phyloP scores from a whole-genome alignment of 2,797 vertebrate genomes.

The Phylloscopus collybita region DNA sequence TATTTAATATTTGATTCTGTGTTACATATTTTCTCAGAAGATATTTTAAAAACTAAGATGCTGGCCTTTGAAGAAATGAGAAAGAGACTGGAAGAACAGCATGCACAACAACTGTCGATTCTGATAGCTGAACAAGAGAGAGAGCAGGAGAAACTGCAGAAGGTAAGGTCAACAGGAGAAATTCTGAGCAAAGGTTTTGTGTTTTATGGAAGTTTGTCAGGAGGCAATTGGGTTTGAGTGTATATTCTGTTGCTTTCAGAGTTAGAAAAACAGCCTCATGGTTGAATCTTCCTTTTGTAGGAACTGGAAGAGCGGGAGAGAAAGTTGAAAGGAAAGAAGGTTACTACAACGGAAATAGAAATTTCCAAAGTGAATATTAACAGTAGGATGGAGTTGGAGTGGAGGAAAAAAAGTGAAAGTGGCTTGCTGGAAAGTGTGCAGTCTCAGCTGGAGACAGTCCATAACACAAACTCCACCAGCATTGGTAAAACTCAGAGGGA shows the following conservation, averaged over 20 bases:
- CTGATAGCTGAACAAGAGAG: slow-evolving; percentile 90
- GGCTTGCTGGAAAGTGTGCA: slow-evolving; percentile 68
- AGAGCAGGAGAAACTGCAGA: slow-evolving; percentile 85
- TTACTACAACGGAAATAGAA: slow-evolving; percentile 23
- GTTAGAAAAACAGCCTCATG: slow-evolving; percentile 5
- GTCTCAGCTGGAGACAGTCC: slow-evolving; percentile 71
- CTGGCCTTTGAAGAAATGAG: slow-evolving; percentile 89
- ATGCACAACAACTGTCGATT: slow-evolving; percentile 86
- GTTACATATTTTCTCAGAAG: slow-evolving; percentile 62
- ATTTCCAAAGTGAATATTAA: slow-evolving; percentile 61
- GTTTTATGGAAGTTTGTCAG: not conserved
- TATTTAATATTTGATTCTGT: not conserved
- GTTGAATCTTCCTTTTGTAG: slow-evolving; percentile 59
- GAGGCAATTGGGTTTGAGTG: not conserved
- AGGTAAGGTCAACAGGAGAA: slow-evolving; percentile 75
- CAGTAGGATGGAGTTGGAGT: slow-evolving; percentile 69
- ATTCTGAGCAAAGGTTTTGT: not conserved
- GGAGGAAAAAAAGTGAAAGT: slow-evolving; percentile 71
- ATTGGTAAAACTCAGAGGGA: slow-evolving; percentile 64
- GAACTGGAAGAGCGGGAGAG: slow-evolving; percentile 80
- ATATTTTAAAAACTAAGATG: slow-evolving; percentile 81
- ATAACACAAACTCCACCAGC: slow-evolving; percentile 57
- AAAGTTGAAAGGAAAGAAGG: slow-evolving; percentile 72
- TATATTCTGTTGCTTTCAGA: not conserved
- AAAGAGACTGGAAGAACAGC: slow-evolving; percentile 88